Conservation (phyloP, 2,797 vertebrate genomes). For the Aulostomus chinensis region DNA sequence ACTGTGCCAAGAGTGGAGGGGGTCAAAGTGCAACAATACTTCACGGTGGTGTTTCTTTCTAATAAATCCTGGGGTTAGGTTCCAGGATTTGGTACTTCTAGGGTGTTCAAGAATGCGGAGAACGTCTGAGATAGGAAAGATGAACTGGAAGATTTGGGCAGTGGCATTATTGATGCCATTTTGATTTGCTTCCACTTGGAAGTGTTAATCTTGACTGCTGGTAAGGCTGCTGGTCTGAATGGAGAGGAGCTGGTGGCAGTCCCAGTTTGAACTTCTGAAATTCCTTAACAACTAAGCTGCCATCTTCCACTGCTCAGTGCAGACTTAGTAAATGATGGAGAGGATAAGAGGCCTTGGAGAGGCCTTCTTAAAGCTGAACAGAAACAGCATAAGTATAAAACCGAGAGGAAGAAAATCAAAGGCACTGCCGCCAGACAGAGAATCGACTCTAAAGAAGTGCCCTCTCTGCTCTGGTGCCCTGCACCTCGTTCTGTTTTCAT, state of each 20-base stretch:
- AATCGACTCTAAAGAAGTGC: slow-evolving; percentile 76
- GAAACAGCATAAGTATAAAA: slow-evolving; percentile 20
- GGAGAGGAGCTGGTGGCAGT: slow-evolving; percentile 20
- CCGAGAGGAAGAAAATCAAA: not conserved
- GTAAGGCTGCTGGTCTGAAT: slow-evolving; percentile 26
- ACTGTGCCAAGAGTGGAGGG: slow-evolving; percentile 61
- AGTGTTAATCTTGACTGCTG: slow-evolving; percentile 29
- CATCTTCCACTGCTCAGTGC: slow-evolving; percentile 69
- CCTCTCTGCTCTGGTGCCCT: slow-evolving; percentile 73
- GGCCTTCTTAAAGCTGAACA: slow-evolving; percentile 35
- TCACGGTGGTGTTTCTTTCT: slow-evolving; percentile 32
- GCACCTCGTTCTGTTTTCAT: slow-evolving; percentile 49
- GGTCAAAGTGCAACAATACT: slow-evolving; percentile 38
- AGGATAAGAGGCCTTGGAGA: slow-evolving; percentile 11
- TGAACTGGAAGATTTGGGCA: slow-evolving; percentile 28
- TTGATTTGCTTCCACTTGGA: slow-evolving; percentile 44
- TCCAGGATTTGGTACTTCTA: slow-evolving; percentile 42
- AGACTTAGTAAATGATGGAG: slow-evolving; percentile 36
- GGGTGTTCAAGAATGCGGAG: slow-evolving; percentile 29
- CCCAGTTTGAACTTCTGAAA: slow-evolving; percentile 46
- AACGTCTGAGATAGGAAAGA: slow-evolving; percentile 17
- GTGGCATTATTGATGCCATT: slow-evolving; percentile 33
- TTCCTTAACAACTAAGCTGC: slow-evolving; percentile 68
- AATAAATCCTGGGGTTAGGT: slow-evolving; percentile 23
- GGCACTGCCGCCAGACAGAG: slow-evolving; percentile 44